phyloP scores from a whole-genome alignment of 2,797 vertebrate species.

The Anabacerthia variegaticeps region DNA sequence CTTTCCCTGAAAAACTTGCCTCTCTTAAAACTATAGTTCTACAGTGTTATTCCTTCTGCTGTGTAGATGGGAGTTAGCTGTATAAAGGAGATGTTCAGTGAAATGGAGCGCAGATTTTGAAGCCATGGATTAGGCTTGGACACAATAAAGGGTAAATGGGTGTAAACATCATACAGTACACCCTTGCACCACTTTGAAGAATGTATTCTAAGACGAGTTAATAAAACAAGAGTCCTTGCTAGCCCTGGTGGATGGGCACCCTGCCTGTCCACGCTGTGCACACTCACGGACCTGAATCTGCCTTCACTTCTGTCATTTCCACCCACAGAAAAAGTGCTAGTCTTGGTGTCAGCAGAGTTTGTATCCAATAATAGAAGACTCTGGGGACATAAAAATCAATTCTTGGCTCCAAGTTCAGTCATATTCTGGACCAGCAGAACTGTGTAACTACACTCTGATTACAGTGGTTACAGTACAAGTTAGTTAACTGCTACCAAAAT shows the following conservation, averaged over 20 bases:
- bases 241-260: not conserved
- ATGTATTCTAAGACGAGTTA: not conserved
- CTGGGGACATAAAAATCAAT: constrained; percentile 49
- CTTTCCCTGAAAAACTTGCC: not conserved
- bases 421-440: constrained; percentile 55
- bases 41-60: not conserved
- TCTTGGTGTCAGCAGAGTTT: constrained; percentile 26
- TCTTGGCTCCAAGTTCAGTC: not conserved
- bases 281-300: rapidly evolving
- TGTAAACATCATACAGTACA: not conserved
- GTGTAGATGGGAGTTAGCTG: not conserved
- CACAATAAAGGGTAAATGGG: not conserved
- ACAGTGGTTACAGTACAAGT: constrained; percentile 29
- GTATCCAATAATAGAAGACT: constrained; percentile 36
- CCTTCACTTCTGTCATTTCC: not conserved
- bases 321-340: not conserved
- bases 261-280: not conserved
- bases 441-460: constrained; percentile 36
- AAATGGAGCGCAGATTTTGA: not conserved
- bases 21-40: not conserved
- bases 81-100: not conserved
- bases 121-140: rapidly evolving
- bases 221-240: not conserved
- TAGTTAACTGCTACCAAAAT: constrained; percentile 27
- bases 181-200: not conserved